Evolutionary conservation across 2,797 vertebrate species (phyloP), one percentile per base, ranked within the genome.

Genomic region (Poecilia wingei): DNA sequence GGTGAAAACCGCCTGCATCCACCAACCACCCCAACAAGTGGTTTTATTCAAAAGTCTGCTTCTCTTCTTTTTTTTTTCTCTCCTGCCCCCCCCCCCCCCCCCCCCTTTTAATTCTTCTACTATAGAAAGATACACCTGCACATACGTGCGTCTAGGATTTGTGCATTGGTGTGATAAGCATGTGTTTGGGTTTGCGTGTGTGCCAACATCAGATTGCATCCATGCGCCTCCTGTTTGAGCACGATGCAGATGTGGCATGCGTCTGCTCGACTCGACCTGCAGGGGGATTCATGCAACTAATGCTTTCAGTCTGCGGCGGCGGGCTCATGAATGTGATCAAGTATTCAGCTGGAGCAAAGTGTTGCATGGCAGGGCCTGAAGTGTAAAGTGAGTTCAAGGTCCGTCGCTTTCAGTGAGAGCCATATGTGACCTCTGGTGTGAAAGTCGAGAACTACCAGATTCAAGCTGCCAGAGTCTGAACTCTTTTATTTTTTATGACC

Each of bases 241-340:
- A 43, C 46, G 14, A 86, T 89, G 82, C 92, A 93, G 90, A 92
- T 93, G 92, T 92, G 87, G 91, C 90, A 92, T 94, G 89, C 92
- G 92, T 80, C 39, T 5, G 61, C 88, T 74, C 61, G 77, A 85
- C 79, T 12, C 33, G 78, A 89, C 91, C 91, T 91, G 91, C 88
- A 46, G 91, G 91, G 43, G 87, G 86, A 88, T 91, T 71, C 80
- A 47, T 41, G 64, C 64, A 22, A 1, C 86, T 91, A 92, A 94
- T 79, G 33, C 10, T 80, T 93, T 92, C 93, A 93, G 10, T 87
- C 80, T 93, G 93, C 72, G 55, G 43, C 81, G 80, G 70, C 3
- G 72, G 55, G 84, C 84, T 88, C 76, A 87, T 90, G 89, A 91
- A 90, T 86, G 85, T 72, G 87, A 93, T 93, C 89, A 86, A 85